Evolutionary conservation across 2,888 invertebrate genomes (phyloP), one percentile per base, ranked within the genome.

Genomic region (Eledone cirrhosa): DNA sequence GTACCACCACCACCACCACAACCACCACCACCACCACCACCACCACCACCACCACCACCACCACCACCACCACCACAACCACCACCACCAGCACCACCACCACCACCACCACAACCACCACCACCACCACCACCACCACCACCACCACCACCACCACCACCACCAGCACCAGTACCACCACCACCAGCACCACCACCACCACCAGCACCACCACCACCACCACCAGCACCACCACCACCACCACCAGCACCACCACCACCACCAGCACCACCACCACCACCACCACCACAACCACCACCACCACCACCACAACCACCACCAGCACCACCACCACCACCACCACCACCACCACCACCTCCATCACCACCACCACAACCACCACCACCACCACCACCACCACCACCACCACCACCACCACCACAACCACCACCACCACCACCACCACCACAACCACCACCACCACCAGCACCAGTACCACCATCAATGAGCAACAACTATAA

Each of bases 251-350:
- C 79, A 77, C 79, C 82, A 78, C 63, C 77, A 53, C 81, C 82
- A 59, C 82, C 82, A 59, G 79, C 79, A 77, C 84, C 86, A n/a
- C 84, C 85, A 80, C 81, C 84, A 14, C 8, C 33, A 41, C 8
- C 33, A 41, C 8, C 33, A 41, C 0, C 33, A 41, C 8, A 4
- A 41, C 0, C 33, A 41, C 8, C 33, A 41, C 8, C 33, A 41
- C n/a, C n/a, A n/a, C n/a, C n/a, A n/a, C n/a, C n/a, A n/a, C n/a
- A 33, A 8, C 8, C 33, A 8, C 8, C 33, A 41, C 8, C 33
- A 41, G 4, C 33, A 41, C 82, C 83, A 33, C 85, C 84, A 24
- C 78, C 82, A 65, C 83, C 85, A 81, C 81, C 83, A 16, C 82
- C 83, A 3, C 69, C 77, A 33, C 83, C 83, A 48, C 80, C 80